Base-by-base conservation (phyloP, 35 echinoderm and acorn worm genomes). In the Heliocidaris tuberculata region DNA sequence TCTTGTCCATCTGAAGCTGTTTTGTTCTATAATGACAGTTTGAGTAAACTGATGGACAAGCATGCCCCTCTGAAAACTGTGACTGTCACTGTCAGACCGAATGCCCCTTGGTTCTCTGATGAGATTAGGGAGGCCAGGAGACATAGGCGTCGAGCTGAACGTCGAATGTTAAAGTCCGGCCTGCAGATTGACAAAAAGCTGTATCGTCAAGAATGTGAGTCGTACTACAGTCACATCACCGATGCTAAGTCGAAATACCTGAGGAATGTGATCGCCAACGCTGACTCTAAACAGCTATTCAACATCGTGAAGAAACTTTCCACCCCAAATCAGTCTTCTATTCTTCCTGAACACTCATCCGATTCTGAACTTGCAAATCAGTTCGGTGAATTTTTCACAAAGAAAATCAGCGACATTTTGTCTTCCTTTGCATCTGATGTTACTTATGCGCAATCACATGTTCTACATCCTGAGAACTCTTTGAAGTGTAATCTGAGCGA, bases 41-140 rank as follows among this genome's bases (percentile, higher is more conserved):
- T 48, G 27, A 50, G 47, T 29, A 47, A 59, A 12, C 49, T 92
- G 31, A 78, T 95, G 50, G 89, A 95, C 49, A 92, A 93, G 47
- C 88, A 95, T 70, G 88, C 88, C 5, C 95, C 95, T 19, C 87
- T 13, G 35, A n/a, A n/a, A n/a, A n/a, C n/a, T n/a, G n/a, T 48
- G 59, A 60, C 50, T 94, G 70, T 94, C n/a, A 94, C 95, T 15
- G 19, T 96, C 59, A 48, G 90, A 59, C 95, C 89, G 4, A 93
- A 95, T 31, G 88, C 95, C 32, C 85, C 94, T 24, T 95, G 94
- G 94, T 95, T 89, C 86, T 91, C 50, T 31, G 86, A 90, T 32
- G 31, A 92, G 9, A 31, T 95, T 56, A 49, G 49, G n/a, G 94
- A 78, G 50, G 87, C 88, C 49, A 95, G 86, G 95, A 13, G 85